phyloP scores from a whole-genome alignment of 2,888 invertebrate species.

The Atrina japonica region DNA sequence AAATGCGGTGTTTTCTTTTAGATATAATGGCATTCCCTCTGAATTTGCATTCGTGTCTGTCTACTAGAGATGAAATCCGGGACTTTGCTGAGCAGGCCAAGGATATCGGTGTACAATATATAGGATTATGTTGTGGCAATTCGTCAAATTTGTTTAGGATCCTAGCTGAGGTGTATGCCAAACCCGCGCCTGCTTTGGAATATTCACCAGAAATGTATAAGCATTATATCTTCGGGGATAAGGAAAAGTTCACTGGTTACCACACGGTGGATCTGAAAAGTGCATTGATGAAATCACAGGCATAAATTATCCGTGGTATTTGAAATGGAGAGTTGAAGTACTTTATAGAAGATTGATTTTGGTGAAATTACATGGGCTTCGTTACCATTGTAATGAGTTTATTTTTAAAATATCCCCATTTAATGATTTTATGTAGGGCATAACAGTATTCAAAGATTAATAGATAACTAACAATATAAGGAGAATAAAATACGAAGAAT shows the following conservation, averaged over 20 bases:
- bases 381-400: too few species aligned
- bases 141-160: slow-evolving; percentile 63
- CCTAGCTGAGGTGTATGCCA: slow-evolving; percentile 66
- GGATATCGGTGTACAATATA: slow-evolving; percentile 68
- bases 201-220: slow-evolving; percentile 64
- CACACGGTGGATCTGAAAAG: slow-evolving; percentile 20
- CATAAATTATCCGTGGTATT: too few species aligned
- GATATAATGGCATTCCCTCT: slow-evolving; percentile 65
- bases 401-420: too few species aligned
- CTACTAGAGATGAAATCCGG: slow-evolving; percentile 62
- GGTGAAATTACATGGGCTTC: too few species aligned
- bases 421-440: too few species aligned
- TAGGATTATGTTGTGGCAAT: slow-evolving; percentile 77
- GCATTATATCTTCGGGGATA: slow-evolving; percentile 53
- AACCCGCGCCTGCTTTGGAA: slow-evolving; percentile 60
- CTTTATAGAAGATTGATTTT: too few species aligned
- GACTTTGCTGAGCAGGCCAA: slow-evolving; percentile 66
- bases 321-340: too few species aligned
- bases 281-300: too few species aligned
- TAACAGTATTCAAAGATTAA: too few species aligned
- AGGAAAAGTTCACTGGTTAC: slow-evolving; percentile 38
- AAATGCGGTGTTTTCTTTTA: too few species aligned
- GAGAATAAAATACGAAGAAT: too few species aligned
- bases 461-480: too few species aligned
- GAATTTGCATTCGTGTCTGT: slow-evolving; percentile 58